Evolutionary conservation across 2,888 invertebrate species (phyloP).

Genomic region (Agrotis puta): DNA sequence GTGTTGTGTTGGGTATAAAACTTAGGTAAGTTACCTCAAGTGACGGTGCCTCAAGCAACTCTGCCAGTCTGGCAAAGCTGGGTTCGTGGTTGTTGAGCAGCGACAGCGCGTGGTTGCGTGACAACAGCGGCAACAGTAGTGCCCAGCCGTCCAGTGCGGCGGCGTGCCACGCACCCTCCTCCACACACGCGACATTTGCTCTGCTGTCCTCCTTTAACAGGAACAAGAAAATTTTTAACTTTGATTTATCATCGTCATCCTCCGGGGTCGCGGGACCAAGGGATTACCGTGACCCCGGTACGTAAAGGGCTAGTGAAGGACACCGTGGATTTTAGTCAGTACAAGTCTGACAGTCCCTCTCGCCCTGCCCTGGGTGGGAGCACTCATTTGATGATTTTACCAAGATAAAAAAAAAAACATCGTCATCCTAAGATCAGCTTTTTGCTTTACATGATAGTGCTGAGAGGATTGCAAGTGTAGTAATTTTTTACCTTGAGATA

Average conservation of each 20-base stretch:
- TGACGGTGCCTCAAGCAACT: slow-evolving; percentile 91
- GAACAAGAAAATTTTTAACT: background rate
- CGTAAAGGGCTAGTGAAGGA: no score
- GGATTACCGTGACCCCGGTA: no score
- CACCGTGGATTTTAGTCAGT: no score
- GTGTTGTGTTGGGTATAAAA: background rate
- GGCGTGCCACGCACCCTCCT: slow-evolving; percentile 93
- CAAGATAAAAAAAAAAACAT: no score
- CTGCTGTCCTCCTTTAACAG: slow-evolving; percentile 93
- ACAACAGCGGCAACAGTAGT: slow-evolving; percentile 95
- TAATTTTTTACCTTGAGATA: slow-evolving; percentile 92
- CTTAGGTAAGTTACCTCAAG: slow-evolving; percentile 68
- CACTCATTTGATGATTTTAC: no score
- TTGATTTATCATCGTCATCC: background rate
- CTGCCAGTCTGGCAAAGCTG: slow-evolving; percentile 81
- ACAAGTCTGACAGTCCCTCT: no score
- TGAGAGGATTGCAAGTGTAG: background rate
- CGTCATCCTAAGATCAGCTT: background rate
- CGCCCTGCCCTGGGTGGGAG: no score
- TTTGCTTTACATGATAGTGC: background rate
- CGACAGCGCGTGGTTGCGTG: slow-evolving; percentile 92
- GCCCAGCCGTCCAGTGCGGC: slow-evolving; percentile 97
- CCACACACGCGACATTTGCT: slow-evolving; percentile 91
- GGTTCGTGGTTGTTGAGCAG: slow-evolving; percentile 82
- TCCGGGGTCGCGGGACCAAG: no score